phyloP scores from a whole-genome alignment of 2,797 vertebrate species.

The Sebastiscus albofasciatus region DNA sequence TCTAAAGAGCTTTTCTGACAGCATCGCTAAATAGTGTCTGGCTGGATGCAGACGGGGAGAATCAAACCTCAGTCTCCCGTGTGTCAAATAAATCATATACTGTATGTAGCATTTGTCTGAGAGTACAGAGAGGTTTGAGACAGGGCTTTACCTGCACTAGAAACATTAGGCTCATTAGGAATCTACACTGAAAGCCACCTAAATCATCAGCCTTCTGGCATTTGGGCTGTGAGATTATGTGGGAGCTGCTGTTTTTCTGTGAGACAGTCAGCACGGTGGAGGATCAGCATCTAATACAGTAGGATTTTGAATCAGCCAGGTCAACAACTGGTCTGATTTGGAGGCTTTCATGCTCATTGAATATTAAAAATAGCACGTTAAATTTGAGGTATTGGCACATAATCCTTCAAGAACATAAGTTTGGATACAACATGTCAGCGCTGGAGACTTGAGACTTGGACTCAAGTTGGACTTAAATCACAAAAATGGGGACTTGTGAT shows the following conservation, averaged over 20 bases:
- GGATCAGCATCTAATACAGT: too few species aligned
- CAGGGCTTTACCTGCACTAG: background rate
- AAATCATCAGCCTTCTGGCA: background rate
- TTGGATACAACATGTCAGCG: background rate
- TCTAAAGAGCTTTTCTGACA: constrained; percentile 64
- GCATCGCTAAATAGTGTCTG: constrained; percentile 56
- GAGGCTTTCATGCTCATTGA: background rate
- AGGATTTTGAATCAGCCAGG: background rate
- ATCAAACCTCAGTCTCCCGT: constrained; percentile 13
- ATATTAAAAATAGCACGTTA: background rate
- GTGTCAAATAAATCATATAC: constrained; percentile 32
- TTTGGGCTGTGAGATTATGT: background rate
- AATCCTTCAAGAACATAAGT: background rate
- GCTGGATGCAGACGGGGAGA: constrained; percentile 29
- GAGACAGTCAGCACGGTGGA: background rate
- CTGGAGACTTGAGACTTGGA: background rate
- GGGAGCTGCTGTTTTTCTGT: background rate
- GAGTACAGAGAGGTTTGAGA: background rate
- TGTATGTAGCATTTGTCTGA: constrained; percentile 6
- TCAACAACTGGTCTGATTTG: background rate
- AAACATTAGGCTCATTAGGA: background rate
- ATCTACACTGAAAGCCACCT: background rate
- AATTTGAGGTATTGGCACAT: background rate
- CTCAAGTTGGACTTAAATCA: background rate
- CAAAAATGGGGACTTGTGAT: background rate